Conservation (phyloP, 1,140 invertebrate genomes). For the Tribolium castaneum region DNA sequence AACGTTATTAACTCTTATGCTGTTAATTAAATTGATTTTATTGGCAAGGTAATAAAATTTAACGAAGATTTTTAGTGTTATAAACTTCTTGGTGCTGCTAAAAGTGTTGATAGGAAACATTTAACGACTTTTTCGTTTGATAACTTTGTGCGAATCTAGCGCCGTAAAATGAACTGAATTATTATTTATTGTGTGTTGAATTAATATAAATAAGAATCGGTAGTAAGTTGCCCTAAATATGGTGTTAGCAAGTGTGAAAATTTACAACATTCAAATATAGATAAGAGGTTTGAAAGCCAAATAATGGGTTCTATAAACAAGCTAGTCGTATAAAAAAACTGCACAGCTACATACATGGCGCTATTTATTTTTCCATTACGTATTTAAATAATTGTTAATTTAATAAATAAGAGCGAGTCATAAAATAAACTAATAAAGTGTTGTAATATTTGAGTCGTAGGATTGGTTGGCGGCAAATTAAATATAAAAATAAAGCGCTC, state of each 20-base stretch:
- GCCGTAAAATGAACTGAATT: neutral
- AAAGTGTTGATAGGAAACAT: neutral
- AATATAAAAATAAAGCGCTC: conserved; percentile 17
- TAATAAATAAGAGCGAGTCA: conserved; percentile 24
- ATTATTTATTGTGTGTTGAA: neutral
- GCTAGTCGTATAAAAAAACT: conserved; percentile 6
- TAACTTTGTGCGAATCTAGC: neutral
- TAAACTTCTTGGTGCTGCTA: neutral
- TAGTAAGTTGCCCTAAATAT: conserved; percentile 11
- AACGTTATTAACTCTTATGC: too few species aligned
- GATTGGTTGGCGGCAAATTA: neutral
- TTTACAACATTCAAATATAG: conserved; percentile 25
- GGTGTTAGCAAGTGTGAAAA: neutral
- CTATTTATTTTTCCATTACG: conserved; percentile 38
- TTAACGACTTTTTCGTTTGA: neutral
- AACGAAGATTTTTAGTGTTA: neutral
- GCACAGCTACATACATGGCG: conserved; percentile 1
- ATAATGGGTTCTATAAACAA: conserved; percentile 7
- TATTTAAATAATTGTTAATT: conserved; percentile 37
- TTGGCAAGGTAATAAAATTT: neutral
- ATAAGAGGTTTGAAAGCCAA: conserved; percentile 6
- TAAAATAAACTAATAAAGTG: conserved; percentile 38
- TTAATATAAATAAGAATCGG: conserved; percentile 3
- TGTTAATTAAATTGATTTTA: neutral
- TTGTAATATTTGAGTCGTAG: conserved; percentile 23